Conservation (phyloP, 2,888 invertebrate genomes). For the Troides aeacus region DNA sequence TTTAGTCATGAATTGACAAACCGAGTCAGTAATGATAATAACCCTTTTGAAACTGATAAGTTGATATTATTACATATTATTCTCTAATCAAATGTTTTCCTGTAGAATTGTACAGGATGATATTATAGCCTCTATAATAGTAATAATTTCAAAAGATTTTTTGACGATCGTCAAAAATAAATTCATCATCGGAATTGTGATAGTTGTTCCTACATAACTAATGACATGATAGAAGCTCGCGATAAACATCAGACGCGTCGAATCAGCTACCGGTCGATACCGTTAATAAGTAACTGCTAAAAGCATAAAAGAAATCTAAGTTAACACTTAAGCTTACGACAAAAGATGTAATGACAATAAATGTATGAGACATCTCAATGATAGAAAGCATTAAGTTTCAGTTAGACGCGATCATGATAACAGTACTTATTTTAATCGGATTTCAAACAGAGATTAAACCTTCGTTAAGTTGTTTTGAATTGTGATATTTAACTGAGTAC, state of each 20-base stretch:
- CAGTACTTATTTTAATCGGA: background rate
- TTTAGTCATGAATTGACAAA: constrained; percentile 27
- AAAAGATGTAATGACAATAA: too few species aligned
- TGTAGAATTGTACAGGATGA: background rate
- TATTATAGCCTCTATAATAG: background rate
- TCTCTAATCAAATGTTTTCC: background rate
- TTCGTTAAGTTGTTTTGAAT: constrained; percentile 8
- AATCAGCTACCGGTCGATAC: too few species aligned
- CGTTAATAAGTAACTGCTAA: too few species aligned
- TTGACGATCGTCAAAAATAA: too few species aligned
- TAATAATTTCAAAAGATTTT: background rate
- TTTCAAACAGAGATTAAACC: constrained; percentile 14
- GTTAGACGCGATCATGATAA: background rate
- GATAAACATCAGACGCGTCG: too few species aligned
- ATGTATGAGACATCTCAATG: too few species aligned
- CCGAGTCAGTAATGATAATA: constrained; percentile 9
- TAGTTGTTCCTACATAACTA: too few species aligned
- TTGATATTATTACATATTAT: constrained; percentile 15
- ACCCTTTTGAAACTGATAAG: background rate
- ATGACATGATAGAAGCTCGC: too few species aligned
- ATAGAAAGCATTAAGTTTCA: background rate
- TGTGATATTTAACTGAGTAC: constrained; percentile 20
- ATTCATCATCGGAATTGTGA: too few species aligned
- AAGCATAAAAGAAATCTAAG: too few species aligned
- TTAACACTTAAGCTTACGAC: too few species aligned